Percentiles rank a stretch among this genome's conserved stretches.
Evolutionary conservation across 1,140 invertebrate genomes (phyloP).

Genomic region (Drosophila rhopaloa): DNA sequence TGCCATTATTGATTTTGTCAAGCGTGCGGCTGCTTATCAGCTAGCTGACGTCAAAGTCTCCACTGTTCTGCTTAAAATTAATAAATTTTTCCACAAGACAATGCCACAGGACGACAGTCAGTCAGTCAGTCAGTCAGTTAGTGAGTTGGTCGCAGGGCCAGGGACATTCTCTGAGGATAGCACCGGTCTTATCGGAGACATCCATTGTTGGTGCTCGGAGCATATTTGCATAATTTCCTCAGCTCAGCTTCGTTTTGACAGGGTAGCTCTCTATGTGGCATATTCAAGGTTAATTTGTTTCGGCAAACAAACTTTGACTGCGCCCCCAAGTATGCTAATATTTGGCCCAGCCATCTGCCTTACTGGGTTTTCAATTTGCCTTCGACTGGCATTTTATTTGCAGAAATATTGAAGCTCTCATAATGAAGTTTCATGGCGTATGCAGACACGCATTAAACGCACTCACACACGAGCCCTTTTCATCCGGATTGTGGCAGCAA

Average conservation of each 20-base stretch:
- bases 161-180: conserved; percentile 3
- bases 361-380: conserved; percentile 44
- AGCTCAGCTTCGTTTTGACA: conserved; percentile 35
- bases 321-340: conserved; percentile 73
- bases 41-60: conserved; percentile 57
- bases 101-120: conserved; percentile 30
- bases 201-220: conserved; percentile 33
- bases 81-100: conserved; percentile 50
- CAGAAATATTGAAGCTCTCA: conserved; percentile 59
- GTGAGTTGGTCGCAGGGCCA: neutral
- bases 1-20: conserved; percentile 73
- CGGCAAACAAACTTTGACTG: conserved; percentile 65
- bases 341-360: conserved; percentile 29
- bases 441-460: conserved; percentile 55
- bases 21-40: conserved; percentile 54
- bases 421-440: conserved; percentile 68
- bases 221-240: conserved; percentile 61
- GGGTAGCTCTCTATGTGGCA: conserved; percentile 24
- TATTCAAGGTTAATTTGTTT: conserved; percentile 78
- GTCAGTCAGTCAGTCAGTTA: neutral
- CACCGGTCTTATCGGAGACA: conserved; percentile 35
- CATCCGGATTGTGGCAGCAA: conserved; percentile 23
- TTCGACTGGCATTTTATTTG: conserved; percentile 54
- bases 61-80: conserved; percentile 59
- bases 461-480: conserved; percentile 11